Base-by-base conservation (phyloP, 2,888 invertebrate genomes). In the Drosophila yooni region DNA sequence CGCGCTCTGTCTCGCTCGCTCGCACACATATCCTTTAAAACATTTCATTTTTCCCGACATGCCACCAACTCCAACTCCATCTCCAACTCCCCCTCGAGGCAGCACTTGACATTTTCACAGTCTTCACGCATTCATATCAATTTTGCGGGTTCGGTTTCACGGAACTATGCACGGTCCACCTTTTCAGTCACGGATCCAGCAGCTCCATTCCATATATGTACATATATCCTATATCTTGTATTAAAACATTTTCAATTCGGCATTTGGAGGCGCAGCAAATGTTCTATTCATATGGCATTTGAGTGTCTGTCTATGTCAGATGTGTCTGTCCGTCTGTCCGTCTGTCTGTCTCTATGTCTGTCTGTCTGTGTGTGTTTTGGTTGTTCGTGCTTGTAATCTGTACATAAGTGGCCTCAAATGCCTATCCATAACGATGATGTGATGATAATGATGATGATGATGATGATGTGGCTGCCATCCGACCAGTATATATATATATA, bases 61-160 rank as follows among this genome's bases (percentile, higher is more conserved):
- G 31, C 34, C 52, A 15, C 46, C 46, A 46, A 46, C 38, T 21
- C 31, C 31, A 27, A 13, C 50, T n/a, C 46, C 65, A 21, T 25
- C 54, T 50, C 31, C 52, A 66, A 15, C 46, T 36, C 29, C 68
- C 46, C 52, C 57, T 36, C 46, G 40, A 58, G 53, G n/a, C 61
- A 46, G 40, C 82, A 85, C 91, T 91, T 89, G 91, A 89, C 91
- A 89, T 89, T 89, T 88, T 89, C 90, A 80, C 80, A 91, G 85
- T 80, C 89, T 81, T 70, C 82, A 76, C 87, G 88, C 88, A 84
- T 90, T 85, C 90, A 89, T 89, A 83, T 89, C 90, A 91, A 86
- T 83, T 91, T 88, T 85, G 91, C 81, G 87, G 84, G 74, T 81
- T 81, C 83, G 91, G 83, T 90, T 91, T 88, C 87, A 82, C 88